phyloP scores from a whole-genome alignment of 2,888 invertebrate genomes.

The Clusia tigrina region DNA sequence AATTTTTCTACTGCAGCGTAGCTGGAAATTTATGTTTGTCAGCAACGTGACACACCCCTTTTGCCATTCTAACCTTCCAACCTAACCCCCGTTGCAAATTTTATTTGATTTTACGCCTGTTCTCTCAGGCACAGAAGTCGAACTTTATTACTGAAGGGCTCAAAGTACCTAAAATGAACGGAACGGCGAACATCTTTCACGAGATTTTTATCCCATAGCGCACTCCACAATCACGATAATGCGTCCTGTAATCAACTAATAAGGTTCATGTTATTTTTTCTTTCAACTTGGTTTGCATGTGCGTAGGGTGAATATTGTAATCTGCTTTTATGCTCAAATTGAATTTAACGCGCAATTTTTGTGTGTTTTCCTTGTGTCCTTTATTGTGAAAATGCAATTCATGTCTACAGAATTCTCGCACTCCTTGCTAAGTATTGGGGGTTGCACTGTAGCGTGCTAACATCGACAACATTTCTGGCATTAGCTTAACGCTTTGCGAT shows the following conservation, averaged over 20 bases:
- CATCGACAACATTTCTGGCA: no score
- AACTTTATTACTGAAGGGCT: slow-evolving; percentile 46
- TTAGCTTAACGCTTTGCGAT: slow-evolving; percentile 41
- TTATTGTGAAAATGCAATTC: slow-evolving; percentile 52
- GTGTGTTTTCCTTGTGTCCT: slow-evolving; percentile 47
- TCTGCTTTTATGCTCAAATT: slow-evolving; percentile 46
- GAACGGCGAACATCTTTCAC: slow-evolving; percentile 24
- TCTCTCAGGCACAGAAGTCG: slow-evolving; percentile 27
- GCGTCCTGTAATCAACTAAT: slow-evolving; percentile 67
- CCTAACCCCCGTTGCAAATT: slow-evolving; percentile 28
- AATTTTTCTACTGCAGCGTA: slow-evolving; percentile 37
- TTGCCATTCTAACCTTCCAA: slow-evolving; percentile 38
- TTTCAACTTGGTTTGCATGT: background rate
- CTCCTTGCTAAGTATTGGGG: slow-evolving; percentile 19
- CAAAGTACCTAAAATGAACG: slow-evolving; percentile 24
- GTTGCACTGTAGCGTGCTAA: no score
- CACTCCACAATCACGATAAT: slow-evolving; percentile 66
- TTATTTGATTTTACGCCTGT: slow-evolving; percentile 37
- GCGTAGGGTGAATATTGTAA: slow-evolving; percentile 20
- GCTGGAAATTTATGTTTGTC: slow-evolving; percentile 38
- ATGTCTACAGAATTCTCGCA: slow-evolving; percentile 42
- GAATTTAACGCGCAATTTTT: slow-evolving; percentile 62
- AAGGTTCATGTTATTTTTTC: slow-evolving; percentile 55
- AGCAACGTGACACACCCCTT: slow-evolving; percentile 39
- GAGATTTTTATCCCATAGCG: slow-evolving; percentile 37